phyloP scores from a whole-genome alignment of 30 jellyfish, hydroid and myxozoan genomes.

The Chrysaora quinquecirrha region DNA sequence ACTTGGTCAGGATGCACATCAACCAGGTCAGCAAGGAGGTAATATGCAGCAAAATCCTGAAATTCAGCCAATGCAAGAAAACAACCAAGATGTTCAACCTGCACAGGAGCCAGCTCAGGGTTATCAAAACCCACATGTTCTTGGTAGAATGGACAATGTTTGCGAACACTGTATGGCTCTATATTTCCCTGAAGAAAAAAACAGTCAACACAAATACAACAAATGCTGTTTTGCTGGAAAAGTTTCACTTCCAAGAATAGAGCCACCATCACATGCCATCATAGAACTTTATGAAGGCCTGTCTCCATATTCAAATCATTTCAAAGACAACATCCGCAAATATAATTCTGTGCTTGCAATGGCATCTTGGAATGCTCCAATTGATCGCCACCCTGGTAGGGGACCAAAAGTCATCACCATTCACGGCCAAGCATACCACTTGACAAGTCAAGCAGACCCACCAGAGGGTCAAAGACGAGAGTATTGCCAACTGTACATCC shows the following conservation, averaged over 20 bases:
- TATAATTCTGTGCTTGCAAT: too few species aligned
- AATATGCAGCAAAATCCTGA: not conserved
- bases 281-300: too few species aligned
- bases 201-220: too few species aligned
- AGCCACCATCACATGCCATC: too few species aligned
- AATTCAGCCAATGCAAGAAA: not conserved
- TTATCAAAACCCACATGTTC: not conserved
- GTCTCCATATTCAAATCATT: too few species aligned
- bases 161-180: not conserved
- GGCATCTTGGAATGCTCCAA: too few species aligned
- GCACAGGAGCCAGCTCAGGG: not conserved
- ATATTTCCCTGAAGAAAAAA: not conserved
- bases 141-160: not conserved
- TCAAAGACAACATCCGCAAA: too few species aligned
- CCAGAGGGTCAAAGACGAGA: not conserved
- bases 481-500: not conserved
- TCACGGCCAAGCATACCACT: not conserved
- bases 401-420: too few species aligned
- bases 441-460: slow-evolving; percentile 3
- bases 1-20: not conserved
- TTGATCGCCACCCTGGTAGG: too few species aligned
- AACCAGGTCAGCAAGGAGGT: not conserved
- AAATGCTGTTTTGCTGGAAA: too few species aligned
- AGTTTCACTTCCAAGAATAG: too few species aligned
- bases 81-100: not conserved